phyloP scores from a whole-genome alignment of 2,888 invertebrate genomes.

The Oligia strigilis region DNA sequence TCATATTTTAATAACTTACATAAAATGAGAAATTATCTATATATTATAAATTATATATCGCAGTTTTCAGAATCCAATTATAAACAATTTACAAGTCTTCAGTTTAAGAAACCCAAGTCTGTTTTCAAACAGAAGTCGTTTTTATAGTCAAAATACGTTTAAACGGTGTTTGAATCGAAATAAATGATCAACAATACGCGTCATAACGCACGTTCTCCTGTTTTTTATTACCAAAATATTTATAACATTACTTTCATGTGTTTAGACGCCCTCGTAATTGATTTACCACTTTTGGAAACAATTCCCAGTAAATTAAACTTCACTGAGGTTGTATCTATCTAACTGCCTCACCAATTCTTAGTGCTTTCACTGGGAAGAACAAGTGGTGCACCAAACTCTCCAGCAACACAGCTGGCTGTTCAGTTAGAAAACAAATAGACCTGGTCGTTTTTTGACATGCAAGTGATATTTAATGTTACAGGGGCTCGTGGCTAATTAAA shows the following conservation, averaged over 20 bases:
- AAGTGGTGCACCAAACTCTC: too few relatives aligned
- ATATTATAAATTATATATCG: too few relatives aligned
- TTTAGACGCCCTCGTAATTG: neutral
- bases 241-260: constrained; percentile 15
- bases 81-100: neutral
- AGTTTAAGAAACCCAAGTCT: constrained; percentile 6
- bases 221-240: constrained; percentile 46
- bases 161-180: constrained; percentile 18
- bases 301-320: neutral
- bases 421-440: neutral
- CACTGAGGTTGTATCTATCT: neutral
- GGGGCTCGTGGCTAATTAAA: neutral
- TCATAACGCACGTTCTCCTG: constrained; percentile 7
- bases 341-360: neutral
- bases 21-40: neutral
- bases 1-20: neutral
- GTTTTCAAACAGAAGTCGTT: neutral
- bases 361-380: too few relatives aligned
- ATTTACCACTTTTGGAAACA: neutral
- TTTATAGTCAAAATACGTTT: neutral
- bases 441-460: neutral
- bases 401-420: too few relatives aligned
- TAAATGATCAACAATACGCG: constrained; percentile 17
- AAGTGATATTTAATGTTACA: neutral
- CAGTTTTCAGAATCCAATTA: neutral